Evolutionary conservation across 2,797 vertebrate species (phyloP).

Genomic region (Ceyx erithaca): DNA sequence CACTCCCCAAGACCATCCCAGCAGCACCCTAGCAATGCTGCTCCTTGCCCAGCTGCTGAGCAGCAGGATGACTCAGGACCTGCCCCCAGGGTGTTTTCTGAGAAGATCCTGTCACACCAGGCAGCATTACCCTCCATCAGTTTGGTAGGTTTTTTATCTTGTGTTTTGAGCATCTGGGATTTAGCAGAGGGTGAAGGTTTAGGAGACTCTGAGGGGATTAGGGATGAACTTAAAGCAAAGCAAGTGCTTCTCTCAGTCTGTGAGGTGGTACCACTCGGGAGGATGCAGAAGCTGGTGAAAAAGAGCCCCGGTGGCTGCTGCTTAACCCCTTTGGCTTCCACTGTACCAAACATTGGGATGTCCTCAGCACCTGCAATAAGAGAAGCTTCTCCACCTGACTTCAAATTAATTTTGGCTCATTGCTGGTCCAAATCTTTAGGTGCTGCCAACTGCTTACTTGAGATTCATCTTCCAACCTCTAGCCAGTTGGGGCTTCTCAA

Average conservation of each 20-base stretch:
- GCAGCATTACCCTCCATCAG: not conserved
- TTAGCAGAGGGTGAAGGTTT: not conserved
- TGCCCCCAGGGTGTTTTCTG: not conserved
- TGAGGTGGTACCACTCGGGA: not conserved
- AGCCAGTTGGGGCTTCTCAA: not conserved
- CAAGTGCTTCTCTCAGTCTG: not conserved
- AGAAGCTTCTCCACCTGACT: not conserved
- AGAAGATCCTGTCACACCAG: not conserved
- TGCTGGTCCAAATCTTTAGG: not conserved
- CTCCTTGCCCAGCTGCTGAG: not conserved
- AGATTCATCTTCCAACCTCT: not conserved
- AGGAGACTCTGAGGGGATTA: slow-evolving; percentile 3
- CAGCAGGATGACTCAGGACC: rapidly evolving
- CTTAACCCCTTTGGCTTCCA: not conserved
- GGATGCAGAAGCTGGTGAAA: not conserved
- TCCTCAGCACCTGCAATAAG: not conserved
- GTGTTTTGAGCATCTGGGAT: not conserved
- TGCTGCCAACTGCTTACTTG: not conserved
- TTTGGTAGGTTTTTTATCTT: not conserved
- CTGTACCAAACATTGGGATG: not conserved
- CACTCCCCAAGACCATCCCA: not conserved
- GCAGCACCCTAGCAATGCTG: not conserved
- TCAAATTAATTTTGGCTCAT: not conserved
- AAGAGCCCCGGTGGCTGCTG: not conserved
- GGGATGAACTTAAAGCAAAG: slow-evolving; percentile 15